A percentile compares a stretch with the other conserved stretches of the same genome.
Evolutionary conservation across 2,888 invertebrate species (phyloP).

Genomic region (Dysmachus trigonus): DNA sequence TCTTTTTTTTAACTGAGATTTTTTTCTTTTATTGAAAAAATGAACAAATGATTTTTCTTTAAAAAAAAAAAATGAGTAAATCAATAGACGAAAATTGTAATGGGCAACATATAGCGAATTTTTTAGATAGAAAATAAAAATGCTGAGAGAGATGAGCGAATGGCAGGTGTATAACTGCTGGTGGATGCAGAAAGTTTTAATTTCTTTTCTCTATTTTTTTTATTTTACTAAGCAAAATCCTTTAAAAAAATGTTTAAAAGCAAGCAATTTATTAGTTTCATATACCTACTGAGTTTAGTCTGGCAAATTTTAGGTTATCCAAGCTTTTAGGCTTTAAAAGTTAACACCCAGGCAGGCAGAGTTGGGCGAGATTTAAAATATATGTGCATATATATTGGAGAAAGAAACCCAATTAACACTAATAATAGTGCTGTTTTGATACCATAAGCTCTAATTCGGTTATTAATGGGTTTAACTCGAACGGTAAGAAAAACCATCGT

Average conservation of each 20-base stretch:
- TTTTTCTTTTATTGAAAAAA: not conserved
- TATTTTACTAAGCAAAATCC: not conserved
- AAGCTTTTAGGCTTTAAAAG: not conserved
- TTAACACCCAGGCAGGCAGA: not conserved
- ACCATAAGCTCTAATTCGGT: too few relatives aligned
- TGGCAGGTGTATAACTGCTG: not conserved
- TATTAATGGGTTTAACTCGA: too few relatives aligned
- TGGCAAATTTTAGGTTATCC: not conserved
- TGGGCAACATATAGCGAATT: not conserved
- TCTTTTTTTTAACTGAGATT: conserved; percentile 4
- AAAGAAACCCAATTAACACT: too few relatives aligned
- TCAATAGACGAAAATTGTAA: not conserved
- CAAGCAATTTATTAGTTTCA: not conserved
- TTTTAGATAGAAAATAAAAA: not conserved
- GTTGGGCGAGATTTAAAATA: too few relatives aligned
- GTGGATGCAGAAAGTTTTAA: not conserved
- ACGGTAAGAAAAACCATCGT: too few relatives aligned
- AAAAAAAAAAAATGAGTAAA: not conserved
- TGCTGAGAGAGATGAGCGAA: not conserved
- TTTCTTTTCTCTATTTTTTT: not conserved
- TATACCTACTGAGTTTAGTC: not conserved
- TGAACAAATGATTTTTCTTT: not conserved
- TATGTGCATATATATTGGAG: too few relatives aligned
- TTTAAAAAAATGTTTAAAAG: not conserved
- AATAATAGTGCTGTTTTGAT: too few relatives aligned